Conservation (phyloP, 2,888 invertebrate species). For the Stenurella melanura region DNA sequence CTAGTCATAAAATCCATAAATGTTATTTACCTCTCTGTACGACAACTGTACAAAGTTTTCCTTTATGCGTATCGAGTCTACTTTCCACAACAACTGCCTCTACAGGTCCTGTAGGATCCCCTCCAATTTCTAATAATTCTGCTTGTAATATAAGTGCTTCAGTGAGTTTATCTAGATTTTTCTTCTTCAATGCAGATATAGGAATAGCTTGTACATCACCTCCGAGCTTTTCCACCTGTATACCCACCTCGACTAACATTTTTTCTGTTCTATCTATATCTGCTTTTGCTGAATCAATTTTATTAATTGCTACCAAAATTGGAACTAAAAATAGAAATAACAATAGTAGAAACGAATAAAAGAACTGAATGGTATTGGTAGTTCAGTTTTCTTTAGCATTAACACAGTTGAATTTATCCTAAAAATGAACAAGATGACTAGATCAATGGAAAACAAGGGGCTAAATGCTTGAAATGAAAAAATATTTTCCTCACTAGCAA, state of each 20-base stretch:
- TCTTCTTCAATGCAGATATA: constrained; percentile 91
- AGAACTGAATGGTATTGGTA: no score
- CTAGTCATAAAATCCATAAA: constrained; percentile 4
- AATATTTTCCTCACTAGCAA: no score
- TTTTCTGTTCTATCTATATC: constrained; percentile 89
- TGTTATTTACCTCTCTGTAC: constrained; percentile 78
- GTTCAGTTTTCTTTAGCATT: no score
- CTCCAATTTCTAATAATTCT: constrained; percentile 90
- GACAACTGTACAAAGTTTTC: constrained; percentile 88
- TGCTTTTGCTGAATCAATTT: constrained; percentile 94
- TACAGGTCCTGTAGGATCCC: constrained; percentile 87
- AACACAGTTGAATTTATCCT: no score
- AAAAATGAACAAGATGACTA: no score
- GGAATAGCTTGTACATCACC: constrained; percentile 94
- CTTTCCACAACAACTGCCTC: constrained; percentile 96
- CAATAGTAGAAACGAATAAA: no score
- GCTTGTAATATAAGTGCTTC: constrained; percentile 90
- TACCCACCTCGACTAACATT: constrained; percentile 85
- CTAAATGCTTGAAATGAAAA: no score
- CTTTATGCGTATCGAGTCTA: constrained; percentile 80
- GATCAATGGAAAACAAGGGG: no score
- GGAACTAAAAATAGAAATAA: constrained; percentile 80
- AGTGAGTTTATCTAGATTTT: constrained; percentile 84
- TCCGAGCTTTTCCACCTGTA: constrained; percentile 90
- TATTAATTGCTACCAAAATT: constrained; percentile 97